phyloP scores from a whole-genome alignment of 1,140 invertebrate genomes.

The Charaxes varanes region DNA sequence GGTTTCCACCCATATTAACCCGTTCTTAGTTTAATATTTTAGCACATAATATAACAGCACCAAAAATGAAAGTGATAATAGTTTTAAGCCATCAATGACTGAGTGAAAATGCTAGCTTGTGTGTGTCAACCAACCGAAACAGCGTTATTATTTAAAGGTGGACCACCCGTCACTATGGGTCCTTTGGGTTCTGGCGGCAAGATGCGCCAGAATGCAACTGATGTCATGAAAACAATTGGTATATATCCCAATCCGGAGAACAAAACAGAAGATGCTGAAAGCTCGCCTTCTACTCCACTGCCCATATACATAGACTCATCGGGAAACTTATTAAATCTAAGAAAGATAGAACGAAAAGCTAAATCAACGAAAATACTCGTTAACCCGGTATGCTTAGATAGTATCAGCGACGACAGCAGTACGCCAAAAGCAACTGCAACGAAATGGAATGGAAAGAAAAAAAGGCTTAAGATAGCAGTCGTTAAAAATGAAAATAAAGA shows the following conservation, averaged over 20 bases:
- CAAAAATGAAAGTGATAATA: constrained; percentile 52
- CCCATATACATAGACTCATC: constrained; percentile 47
- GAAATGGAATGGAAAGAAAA: constrained; percentile 66
- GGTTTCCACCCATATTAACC: constrained; percentile 36
- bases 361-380: constrained; percentile 70
- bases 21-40: constrained; percentile 4
- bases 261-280: constrained; percentile 39
- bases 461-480: constrained; percentile 49
- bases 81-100: constrained; percentile 38
- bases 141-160: constrained; percentile 67
- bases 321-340: constrained; percentile 56
- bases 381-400: constrained; percentile 61
- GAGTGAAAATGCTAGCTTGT: constrained; percentile 75
- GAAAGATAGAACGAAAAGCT: constrained; percentile 61
- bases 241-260: constrained; percentile 41
- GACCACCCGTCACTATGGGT: constrained; percentile 63
- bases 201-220: constrained; percentile 35
- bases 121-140: constrained; percentile 77
- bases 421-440: constrained; percentile 42
- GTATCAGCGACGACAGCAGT: constrained; percentile 57
- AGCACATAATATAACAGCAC: constrained; percentile 27
- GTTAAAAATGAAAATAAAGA: constrained; percentile 34
- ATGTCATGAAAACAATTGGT: constrained; percentile 51
- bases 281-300: constrained; percentile 43
- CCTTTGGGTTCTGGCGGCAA: constrained; percentile 54